Base-by-base conservation (phyloP, 2,113 vertebrate genomes). In the Xiphophorus couchianus region DNA sequence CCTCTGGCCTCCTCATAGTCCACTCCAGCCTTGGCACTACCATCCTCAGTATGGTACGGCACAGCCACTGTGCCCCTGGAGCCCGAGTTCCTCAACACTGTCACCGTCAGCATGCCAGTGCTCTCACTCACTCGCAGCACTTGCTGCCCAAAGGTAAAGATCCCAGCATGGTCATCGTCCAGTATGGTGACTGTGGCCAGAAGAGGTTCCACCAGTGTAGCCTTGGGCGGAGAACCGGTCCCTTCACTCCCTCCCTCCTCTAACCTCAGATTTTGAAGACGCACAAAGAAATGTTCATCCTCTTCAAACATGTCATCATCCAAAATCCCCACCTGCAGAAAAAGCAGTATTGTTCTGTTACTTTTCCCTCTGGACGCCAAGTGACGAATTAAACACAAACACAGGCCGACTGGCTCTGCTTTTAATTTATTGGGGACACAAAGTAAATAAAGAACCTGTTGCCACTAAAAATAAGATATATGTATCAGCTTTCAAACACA, bases 301-400 rank as follows among this genome's bases (percentile, higher is more conserved):
- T 99, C 97, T 88, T 99, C 97, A 29, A 99, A 99, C 89, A 99
- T 95, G 78, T 99, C 97, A 0, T 99, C 97, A 65, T 99, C 97
- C 69, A 98, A 95, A 84, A 99, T 98, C 22, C 93, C 94, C 29
- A 99, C 95, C 91, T 95, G 51, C 11, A 78, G 19, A 77, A 42
- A n/a, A 71, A 7, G 90, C 30, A 37, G 30, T 11, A 66, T 30
- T 27, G 17, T 27, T 48, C 2, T 9, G 25, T 79, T 13, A 72
- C 7, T 6, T 35, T 42, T 37, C 8, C 39, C 71, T 5, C 31
- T 27, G 5, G n/a, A 62, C 5, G 2, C 0, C 54, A 4, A 15
- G 3, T 2, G 3, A 37, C 37, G 17, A 11, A 15, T 28, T 6
- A 22, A 25, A 54, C 30, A 17, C 28, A 5, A 9, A 63, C 11